Conservation (phyloP, 2,888 invertebrate genomes). For the Lingula anatina region DNA sequence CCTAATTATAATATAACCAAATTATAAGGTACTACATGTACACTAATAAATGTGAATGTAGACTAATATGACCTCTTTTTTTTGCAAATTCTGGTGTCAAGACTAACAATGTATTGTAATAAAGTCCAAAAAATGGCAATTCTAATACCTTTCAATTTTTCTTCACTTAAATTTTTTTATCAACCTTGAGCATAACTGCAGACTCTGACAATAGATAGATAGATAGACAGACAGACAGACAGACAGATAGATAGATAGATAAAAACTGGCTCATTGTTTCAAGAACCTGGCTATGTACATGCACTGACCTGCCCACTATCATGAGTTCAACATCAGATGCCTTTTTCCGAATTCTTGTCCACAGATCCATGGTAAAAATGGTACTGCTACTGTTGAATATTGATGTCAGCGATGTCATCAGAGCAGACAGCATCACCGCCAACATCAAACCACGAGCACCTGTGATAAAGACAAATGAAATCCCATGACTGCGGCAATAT, state of each 20-base stretch:
- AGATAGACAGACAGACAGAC: too few relatives aligned
- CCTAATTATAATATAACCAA: not conserved
- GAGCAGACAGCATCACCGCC: constrained; percentile 37
- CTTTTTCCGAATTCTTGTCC: constrained; percentile 24
- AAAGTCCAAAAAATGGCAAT: too few relatives aligned
- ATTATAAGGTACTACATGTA: not conserved
- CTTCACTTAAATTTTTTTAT: too few relatives aligned
- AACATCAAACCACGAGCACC: constrained; percentile 41
- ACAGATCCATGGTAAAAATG: constrained; percentile 41
- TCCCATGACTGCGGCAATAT: too few relatives aligned
- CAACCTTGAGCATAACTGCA: too few relatives aligned
- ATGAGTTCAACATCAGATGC: constrained; percentile 35
- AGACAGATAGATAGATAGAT: too few relatives aligned
- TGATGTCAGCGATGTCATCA: constrained; percentile 40
- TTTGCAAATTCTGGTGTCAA: not conserved
- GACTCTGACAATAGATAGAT: too few relatives aligned
- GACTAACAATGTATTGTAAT: too few relatives aligned
- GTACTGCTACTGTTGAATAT: constrained; percentile 41
- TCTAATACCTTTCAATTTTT: too few relatives aligned
- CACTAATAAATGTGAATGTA: not conserved
- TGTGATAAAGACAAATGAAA: constrained; percentile 9
- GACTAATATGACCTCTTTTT: not conserved
- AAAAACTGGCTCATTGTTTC: too few relatives aligned
- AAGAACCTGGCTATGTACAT: too few relatives aligned
- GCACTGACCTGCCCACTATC: constrained; percentile 36